Conservation (phyloP, 92 coral and sea anemone genomes). For the Desmophyllum pertusum region DNA sequence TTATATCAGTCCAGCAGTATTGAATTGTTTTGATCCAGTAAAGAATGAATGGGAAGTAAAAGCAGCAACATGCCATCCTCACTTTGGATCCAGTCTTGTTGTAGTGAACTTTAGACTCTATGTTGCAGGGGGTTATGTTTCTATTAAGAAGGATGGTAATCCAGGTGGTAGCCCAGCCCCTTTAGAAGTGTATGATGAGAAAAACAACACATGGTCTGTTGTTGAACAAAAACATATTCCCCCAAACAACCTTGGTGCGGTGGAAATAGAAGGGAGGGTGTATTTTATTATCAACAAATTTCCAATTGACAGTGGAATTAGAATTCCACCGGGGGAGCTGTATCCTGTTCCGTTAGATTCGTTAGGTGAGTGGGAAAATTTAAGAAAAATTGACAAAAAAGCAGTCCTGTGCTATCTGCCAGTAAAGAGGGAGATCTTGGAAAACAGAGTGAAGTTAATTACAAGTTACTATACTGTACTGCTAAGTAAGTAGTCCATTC, state of each 20-base stretch:
- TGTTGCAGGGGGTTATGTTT: background rate
- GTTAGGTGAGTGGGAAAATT: background rate
- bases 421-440: background rate
- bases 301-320: slow-evolving; percentile 5
- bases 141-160: background rate
- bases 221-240: background rate
- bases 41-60: background rate
- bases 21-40: background rate
- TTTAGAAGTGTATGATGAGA: background rate
- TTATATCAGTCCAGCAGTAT: background rate
- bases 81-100: background rate
- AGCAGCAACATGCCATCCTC: background rate
- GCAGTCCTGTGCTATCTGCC: background rate
- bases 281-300: background rate
- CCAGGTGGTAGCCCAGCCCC: background rate
- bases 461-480: no score
- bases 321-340: background rate
- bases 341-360: background rate
- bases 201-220: background rate
- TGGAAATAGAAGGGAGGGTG: background rate
- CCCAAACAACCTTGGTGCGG: background rate
- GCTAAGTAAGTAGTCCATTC: no score
- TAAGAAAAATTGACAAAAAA: background rate
- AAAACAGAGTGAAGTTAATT: background rate
- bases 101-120: background rate